Conservation (phyloP, 1,140 invertebrate species). For the Paraescarpia echinospica region DNA sequence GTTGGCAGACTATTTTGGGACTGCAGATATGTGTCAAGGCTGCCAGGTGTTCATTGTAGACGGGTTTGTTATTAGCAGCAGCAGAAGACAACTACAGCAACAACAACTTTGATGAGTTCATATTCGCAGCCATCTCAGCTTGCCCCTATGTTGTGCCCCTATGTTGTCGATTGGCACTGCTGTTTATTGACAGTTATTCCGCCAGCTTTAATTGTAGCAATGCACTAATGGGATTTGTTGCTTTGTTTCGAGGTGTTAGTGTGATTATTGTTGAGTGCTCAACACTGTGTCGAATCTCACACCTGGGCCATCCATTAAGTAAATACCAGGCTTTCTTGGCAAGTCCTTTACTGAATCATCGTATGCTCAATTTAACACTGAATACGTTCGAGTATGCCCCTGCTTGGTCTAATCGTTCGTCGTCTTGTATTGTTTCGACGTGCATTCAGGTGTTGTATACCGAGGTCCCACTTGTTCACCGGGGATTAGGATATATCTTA, state of each 20-base stretch:
- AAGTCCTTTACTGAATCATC: not conserved
- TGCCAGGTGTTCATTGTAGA: not conserved
- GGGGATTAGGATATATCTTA: not conserved
- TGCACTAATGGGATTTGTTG: not conserved
- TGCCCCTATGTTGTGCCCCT: not conserved
- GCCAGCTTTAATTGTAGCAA: not conserved
- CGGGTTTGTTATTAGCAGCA: not conserved
- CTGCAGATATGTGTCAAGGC: not conserved
- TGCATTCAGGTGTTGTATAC: not conserved
- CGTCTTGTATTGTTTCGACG: not conserved
- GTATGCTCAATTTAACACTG: not conserved
- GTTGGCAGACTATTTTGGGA: not conserved
- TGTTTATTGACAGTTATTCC: not conserved
- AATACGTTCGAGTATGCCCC: not conserved
- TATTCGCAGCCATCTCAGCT: not conserved
- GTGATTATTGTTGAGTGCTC: not conserved
- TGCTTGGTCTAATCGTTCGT: not conserved
- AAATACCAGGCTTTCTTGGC: not conserved
- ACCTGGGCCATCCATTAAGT: not conserved
- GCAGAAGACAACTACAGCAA: not conserved
- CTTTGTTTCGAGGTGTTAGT: conserved; percentile 5
- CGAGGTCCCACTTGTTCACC: not conserved
- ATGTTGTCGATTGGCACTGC: not conserved
- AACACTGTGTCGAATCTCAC: not conserved
- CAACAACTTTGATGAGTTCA: not conserved